Conservation (phyloP, 2,113 vertebrate genomes). For the Ceyx cyanopectus region DNA sequence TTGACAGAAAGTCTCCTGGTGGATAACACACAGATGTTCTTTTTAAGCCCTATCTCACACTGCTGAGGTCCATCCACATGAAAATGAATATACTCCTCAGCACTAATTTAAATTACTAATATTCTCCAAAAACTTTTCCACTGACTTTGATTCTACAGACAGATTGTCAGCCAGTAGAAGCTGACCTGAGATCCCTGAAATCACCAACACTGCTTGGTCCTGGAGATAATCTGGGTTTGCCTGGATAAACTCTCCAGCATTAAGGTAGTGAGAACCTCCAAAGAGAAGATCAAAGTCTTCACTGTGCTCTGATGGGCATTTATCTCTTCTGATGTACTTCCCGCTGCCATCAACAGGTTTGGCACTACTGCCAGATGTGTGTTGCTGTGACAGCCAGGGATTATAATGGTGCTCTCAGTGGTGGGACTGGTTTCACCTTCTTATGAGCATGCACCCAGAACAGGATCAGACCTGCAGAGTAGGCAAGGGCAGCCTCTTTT, state of each 20-base stretch:
- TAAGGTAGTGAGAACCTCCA: background rate
- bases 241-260: background rate
- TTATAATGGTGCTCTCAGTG: background rate
- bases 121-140: background rate
- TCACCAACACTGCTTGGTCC: background rate
- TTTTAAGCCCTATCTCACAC: background rate
- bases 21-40: background rate
- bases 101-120: background rate
- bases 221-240: background rate
- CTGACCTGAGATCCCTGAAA: background rate
- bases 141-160: background rate
- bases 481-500: background rate
- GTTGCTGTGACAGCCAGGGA: background rate
- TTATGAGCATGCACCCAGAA: accelerated
- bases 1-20: background rate
- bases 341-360: background rate
- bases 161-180: background rate
- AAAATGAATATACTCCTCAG: background rate
- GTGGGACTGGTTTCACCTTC: background rate
- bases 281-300: background rate
- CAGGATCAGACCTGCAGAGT: background rate
- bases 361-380: background rate
- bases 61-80: background rate
- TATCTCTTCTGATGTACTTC: accelerated
- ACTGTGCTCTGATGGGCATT: background rate